These are phyloP conservation scores for Crotophaga sulcirostris DNA, from an alignment of 2,113 vertebrate genomes.

Conservation along the genomic window DNA sequence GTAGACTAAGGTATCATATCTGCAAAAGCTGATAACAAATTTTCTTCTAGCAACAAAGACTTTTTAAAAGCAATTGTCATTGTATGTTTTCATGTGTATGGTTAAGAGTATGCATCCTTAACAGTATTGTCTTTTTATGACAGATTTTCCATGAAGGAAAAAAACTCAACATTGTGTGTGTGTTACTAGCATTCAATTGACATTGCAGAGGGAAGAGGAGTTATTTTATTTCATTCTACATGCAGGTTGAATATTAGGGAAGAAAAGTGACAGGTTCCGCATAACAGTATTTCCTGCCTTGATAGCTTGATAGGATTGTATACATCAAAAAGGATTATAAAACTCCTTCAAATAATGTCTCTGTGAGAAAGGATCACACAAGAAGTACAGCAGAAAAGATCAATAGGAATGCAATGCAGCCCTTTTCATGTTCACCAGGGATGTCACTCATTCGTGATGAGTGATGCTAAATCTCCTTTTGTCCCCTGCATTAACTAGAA, in stretches of 20 bases:
- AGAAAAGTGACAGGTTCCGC: constrained; percentile 7
- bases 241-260: not conserved
- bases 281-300: constrained; percentile 14
- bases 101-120: not conserved
- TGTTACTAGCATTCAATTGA: not conserved
- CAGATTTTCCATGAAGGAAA: not conserved
- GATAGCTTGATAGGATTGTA: not conserved
- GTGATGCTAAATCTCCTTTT: not conserved
- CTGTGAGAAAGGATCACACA: not conserved
- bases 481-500: not conserved
- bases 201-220: not conserved
- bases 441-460: not conserved
- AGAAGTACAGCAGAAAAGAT: not conserved
- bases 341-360: constrained; percentile 18
- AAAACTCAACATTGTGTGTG: not conserved
- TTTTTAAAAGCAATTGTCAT: not conserved
- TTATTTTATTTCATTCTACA: not conserved
- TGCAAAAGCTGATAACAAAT: not conserved
- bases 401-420: not conserved
- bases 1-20: not conserved
- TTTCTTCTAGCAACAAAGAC: not conserved
- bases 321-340: constrained; percentile 23
- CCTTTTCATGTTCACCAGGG: not conserved
- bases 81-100: not conserved
- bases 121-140: not conserved